phyloP scores from a whole-genome alignment of 2,797 vertebrate species.

The Acropternis orthonyx region DNA sequence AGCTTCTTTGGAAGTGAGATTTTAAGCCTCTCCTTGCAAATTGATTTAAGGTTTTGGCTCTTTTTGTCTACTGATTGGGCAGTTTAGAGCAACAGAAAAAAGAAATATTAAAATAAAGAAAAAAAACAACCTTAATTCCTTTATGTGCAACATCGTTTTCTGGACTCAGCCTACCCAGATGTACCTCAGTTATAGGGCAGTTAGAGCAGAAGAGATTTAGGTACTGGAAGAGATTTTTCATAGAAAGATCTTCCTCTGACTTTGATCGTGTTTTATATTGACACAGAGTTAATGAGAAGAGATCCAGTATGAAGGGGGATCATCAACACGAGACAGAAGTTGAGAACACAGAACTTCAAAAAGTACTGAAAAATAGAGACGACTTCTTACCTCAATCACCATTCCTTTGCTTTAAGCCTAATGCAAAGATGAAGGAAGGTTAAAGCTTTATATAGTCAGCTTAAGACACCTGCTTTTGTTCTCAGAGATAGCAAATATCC shows the following conservation, averaged over 20 bases:
- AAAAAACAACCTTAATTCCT: background rate
- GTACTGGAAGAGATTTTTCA: background rate
- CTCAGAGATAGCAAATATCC: background rate
- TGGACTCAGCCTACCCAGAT: background rate
- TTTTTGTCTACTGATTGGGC: background rate
- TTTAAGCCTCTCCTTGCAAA: conserved; percentile 19
- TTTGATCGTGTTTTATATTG: background rate
- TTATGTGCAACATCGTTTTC: conserved; percentile 14
- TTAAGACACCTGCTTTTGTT: background rate
- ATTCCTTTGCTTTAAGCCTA: background rate
- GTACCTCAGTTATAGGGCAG: background rate
- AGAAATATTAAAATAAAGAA: background rate
- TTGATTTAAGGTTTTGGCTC: conserved; percentile 24
- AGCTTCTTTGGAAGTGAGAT: conserved; percentile 41
- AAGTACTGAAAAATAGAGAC: background rate
- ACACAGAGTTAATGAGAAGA: background rate
- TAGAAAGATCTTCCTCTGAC: background rate
- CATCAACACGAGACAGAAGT: background rate
- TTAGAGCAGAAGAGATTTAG: background rate
- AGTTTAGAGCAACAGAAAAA: conserved; percentile 8
- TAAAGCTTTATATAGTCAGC: background rate
- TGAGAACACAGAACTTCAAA: background rate
- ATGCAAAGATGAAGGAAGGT: background rate
- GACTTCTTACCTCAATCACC: background rate
- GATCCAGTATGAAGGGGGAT: background rate